These are phyloP conservation scores for Ellobius talpinus DNA, from an alignment of 2,113 vertebrate species.

Conservation along the genomic window DNA sequence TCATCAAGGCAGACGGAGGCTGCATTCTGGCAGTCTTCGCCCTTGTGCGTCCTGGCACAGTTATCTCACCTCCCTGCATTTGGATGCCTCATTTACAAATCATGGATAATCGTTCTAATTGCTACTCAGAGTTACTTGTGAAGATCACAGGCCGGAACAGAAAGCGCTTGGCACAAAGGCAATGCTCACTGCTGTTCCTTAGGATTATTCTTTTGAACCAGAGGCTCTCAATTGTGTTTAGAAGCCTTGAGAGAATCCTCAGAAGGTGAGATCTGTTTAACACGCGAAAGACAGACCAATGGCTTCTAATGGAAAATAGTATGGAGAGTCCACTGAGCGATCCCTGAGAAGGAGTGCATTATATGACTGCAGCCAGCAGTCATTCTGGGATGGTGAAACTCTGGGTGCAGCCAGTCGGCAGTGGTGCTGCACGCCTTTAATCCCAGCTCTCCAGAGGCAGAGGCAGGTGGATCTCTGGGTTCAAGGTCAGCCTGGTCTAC, in stretches of 20 bases:
- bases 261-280: background rate
- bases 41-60: background rate
- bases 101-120: background rate
- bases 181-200: background rate
- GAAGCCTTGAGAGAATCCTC: background rate
- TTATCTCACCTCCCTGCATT: background rate
- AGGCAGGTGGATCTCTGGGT: background rate
- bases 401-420: background rate
- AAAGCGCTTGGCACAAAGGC: background rate
- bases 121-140: background rate
- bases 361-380: background rate
- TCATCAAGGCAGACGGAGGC: background rate
- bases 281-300: no score
- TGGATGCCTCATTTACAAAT: background rate
- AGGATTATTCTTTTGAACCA: background rate
- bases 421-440: no score
- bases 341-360: background rate
- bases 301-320: background rate
- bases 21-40: background rate
- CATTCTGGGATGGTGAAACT: background rate
- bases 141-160: background rate
- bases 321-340: background rate
- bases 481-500: background rate
- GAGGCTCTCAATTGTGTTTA: background rate
- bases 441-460: no score